These are phyloP conservation scores for Pseudococcus viburni DNA, from an alignment of 2,888 invertebrate genomes.

Conservation along the genomic window DNA sequence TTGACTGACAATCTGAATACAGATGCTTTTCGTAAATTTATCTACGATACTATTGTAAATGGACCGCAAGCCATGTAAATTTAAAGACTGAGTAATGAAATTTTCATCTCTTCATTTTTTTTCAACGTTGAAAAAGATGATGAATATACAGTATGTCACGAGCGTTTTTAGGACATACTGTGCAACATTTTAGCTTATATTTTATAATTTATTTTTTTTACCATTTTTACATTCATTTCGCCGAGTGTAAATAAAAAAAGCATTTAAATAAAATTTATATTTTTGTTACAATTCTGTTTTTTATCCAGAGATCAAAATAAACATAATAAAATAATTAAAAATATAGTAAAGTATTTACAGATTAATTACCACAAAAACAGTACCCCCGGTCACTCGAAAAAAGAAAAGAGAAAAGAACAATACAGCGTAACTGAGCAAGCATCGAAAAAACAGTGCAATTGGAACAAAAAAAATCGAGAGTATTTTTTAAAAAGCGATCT, in stretches of 20 bases:
- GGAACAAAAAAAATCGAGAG: neutral
- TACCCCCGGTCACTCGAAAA: neutral
- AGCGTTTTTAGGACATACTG: too few relatives aligned
- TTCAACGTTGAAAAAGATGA: neutral
- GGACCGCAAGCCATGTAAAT: slow-evolving; percentile 20
- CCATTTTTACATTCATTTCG: neutral
- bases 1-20: slow-evolving; percentile 24
- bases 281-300: slow-evolving; percentile 24
- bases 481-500: neutral
- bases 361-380: neutral
- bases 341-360: neutral
- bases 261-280: slow-evolving; percentile 13
- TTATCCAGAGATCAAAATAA: slow-evolving; percentile 15
- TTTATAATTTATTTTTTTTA: neutral
- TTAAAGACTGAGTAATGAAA: neutral
- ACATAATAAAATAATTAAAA: slow-evolving; percentile 3
- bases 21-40: slow-evolving; percentile 48
- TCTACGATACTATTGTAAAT: slow-evolving; percentile 43
- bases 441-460: neutral
- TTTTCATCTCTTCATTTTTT: neutral
- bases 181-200: neutral
- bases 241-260: neutral
- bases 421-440: neutral
- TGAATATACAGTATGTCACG: too few relatives aligned
- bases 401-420: neutral